Base-by-base conservation (phyloP, 2,888 invertebrate species). In the Hypolimnas misippus region DNA sequence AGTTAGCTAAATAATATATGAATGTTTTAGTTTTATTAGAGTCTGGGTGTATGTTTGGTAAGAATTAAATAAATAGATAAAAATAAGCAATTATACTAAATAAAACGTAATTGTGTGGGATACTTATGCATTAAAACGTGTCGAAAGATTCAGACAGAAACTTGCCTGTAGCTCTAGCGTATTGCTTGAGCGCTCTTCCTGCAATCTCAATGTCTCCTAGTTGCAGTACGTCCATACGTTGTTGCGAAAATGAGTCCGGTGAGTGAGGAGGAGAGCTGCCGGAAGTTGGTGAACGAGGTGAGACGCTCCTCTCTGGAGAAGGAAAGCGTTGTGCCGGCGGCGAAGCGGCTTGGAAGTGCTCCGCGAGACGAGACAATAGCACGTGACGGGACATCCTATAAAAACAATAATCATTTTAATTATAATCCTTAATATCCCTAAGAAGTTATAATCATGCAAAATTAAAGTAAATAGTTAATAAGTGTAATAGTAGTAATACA, bases 101-200 rank as follows among this genome's bases (percentile, higher is more conserved):
- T n/a, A n/a, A n/a, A n/a, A n/a, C n/a, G n/a, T n/a, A n/a, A n/a
- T n/a, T n/a, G n/a, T n/a, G n/a, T n/a, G n/a, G n/a, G n/a, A n/a
- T n/a, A n/a, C n/a, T n/a, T n/a, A n/a, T n/a, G n/a, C n/a, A n/a
- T n/a, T n/a, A n/a, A n/a, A n/a, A n/a, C n/a, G n/a, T n/a, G n/a
- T n/a, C n/a, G n/a, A n/a, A 5, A 40, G 16, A 16, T 14, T 19
- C 12, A 42, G 12, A 10, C 12, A 21, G 12, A 21, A 33, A 63
- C 76, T 69, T 74, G 89, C 92, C 92, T 69, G 92, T 92, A 46
- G 92, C 92, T 75, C 87, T 77, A 7, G 92, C 92, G 76, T 92
- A 92, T 60, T 92, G 90, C 70, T 92, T 92, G 10, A 92, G 82
- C 4, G 90, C 89, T 72, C 87, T 76, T n/a, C 90, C 91, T 19